Evolutionary conservation across 53 echinoderm and acorn worm genomes (phyloP).

Genomic region (Holothuria leucospilota): DNA sequence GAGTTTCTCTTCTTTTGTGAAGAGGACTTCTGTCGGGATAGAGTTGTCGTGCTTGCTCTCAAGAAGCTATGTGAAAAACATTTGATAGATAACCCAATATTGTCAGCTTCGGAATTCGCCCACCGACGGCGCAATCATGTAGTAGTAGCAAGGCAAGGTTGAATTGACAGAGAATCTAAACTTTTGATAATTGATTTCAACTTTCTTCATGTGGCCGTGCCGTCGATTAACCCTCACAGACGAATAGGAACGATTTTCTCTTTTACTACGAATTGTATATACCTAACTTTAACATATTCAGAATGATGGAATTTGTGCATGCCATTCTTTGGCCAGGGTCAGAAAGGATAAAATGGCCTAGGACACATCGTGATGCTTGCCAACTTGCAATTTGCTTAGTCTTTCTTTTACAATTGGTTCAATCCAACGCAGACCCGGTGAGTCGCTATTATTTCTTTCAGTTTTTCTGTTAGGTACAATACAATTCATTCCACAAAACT

Average conservation of each 20-base stretch:
- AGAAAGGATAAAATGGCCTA: conserved; percentile 23
- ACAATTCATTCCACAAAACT: no score
- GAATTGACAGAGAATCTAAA: no score
- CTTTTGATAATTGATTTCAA: no score
- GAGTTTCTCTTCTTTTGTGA: conserved; percentile 9
- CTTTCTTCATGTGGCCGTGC: no score
- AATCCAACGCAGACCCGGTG: conserved; percentile 36
- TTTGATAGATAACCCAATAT: conserved; percentile 39
- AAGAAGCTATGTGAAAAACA: not conserved
- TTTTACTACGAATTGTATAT: no score
- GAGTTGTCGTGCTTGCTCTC: conserved; percentile 1
- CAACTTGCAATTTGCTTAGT: conserved; percentile 44
- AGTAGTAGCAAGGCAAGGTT: no score
- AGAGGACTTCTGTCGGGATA: conserved; percentile 27
- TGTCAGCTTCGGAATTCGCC: not conserved
- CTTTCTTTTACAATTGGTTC: conserved; percentile 39
- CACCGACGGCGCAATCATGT: no score
- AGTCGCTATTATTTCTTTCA: not conserved
- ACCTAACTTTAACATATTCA: no score
- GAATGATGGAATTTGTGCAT: no score
- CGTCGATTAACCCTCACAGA: no score
- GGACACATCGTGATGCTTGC: conserved; percentile 28
- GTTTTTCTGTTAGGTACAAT: no score
- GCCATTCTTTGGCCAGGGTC: conserved; percentile 17
- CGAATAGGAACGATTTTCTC: no score